Conservation (phyloP, 1,140 invertebrate genomes). For the Belonocnema kinseyi region DNA sequence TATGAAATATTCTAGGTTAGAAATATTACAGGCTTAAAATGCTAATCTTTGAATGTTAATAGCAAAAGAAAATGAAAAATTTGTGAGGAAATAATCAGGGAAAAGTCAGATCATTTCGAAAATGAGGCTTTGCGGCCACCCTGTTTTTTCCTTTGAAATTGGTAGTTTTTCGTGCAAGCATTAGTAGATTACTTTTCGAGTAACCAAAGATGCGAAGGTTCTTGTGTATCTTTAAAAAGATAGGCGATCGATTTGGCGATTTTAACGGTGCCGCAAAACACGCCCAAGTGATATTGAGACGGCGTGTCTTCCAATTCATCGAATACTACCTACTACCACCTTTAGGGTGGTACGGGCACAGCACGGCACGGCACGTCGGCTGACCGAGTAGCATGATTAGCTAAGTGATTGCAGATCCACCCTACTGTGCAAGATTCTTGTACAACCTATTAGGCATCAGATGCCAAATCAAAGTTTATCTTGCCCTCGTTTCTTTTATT, state of each 20-base stretch:
- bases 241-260: constrained; percentile 37
- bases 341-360: constrained; percentile 31
- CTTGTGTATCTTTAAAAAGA: not conserved
- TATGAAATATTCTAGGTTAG: too few species aligned
- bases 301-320: constrained; percentile 39
- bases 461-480: not conserved
- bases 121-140: too few species aligned
- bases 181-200: too few species aligned
- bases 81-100: too few species aligned
- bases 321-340: constrained; percentile 27
- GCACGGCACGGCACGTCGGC: constrained; percentile 32
- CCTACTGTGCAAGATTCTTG: constrained; percentile 46
- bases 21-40: too few species aligned
- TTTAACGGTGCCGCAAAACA: constrained; percentile 46
- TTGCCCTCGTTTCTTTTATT: not conserved
- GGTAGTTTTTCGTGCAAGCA: too few species aligned
- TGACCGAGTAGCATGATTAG: constrained; percentile 58
- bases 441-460: constrained; percentile 27
- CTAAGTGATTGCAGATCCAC: constrained; percentile 62
- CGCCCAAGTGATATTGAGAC: constrained; percentile 45
- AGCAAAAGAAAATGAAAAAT: too few species aligned
- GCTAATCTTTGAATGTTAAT: too few species aligned
- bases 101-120: too few species aligned
- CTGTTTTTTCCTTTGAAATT: too few species aligned
- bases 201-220: not conserved